These are phyloP conservation scores for Podotricha telesiphe DNA, from an alignment of 2,888 invertebrate genomes.

Conservation along the genomic window DNA sequence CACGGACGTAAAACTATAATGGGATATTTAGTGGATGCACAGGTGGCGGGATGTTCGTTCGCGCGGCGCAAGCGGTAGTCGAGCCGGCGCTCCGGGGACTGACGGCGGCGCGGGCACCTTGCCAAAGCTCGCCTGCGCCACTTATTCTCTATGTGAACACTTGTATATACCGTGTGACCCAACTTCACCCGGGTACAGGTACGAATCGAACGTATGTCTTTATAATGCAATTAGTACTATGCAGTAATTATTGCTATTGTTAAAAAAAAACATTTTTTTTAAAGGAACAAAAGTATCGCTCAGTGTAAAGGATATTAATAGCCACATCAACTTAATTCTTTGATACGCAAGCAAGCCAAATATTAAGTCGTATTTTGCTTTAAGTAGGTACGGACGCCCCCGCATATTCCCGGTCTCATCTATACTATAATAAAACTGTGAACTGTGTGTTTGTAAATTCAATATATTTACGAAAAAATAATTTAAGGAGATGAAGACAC, in stretches of 20 bases:
- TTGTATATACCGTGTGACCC: conserved; percentile 37
- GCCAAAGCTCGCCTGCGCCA: conserved; percentile 71
- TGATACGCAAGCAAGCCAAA: conserved; percentile 56
- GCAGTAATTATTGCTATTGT: not conserved
- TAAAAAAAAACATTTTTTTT: too few species aligned
- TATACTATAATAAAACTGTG: too few species aligned
- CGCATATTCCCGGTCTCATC: conserved; percentile 48
- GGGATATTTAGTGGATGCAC: conserved; percentile 31
- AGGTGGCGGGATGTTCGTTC: conserved; percentile 32
- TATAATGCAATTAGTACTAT: not conserved
- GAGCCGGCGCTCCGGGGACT: conserved; percentile 75
- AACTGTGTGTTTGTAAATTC: too few species aligned
- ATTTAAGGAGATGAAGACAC: too few species aligned
- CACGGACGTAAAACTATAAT: conserved; percentile 37
- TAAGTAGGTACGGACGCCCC: conserved; percentile 33
- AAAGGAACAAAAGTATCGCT: too few species aligned
- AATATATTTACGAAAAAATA: too few species aligned
- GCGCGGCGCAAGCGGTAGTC: conserved; percentile 67
- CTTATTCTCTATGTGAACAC: conserved; percentile 60
- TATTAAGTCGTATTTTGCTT: conserved; percentile 14
- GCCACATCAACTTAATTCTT: conserved; percentile 3
- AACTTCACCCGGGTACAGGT: conserved; percentile 45
- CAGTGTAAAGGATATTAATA: conserved; percentile 2
- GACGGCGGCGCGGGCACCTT: conserved; percentile 69
- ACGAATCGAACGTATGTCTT: not conserved